These are phyloP conservation scores for Drosophila miranda DNA, from an alignment of 1,140 invertebrate species.

Conservation along the genomic window DNA sequence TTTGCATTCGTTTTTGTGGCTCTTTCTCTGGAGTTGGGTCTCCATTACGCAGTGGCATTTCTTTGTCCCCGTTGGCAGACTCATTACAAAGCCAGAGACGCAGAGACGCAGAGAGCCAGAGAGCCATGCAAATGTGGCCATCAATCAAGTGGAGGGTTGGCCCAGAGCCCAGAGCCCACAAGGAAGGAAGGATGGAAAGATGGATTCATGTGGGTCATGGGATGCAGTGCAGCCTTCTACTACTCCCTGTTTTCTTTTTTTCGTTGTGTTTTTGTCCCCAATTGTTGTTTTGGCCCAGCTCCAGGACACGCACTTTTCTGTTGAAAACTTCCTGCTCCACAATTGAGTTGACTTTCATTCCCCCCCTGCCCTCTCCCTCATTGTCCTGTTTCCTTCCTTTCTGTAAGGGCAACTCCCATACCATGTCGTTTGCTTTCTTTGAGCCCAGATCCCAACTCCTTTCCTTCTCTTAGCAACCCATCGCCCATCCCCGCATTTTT, in stretches of 20 bases:
- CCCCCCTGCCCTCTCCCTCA: too few relatives aligned
- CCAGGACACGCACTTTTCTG: slow-evolving; percentile 22
- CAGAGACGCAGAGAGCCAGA: background rate
- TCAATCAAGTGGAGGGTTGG: slow-evolving; percentile 55
- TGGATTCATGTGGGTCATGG: slow-evolving; percentile 36
- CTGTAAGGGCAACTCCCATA: background rate
- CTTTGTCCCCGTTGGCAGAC: slow-evolving; percentile 60
- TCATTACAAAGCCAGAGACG: slow-evolving; percentile 52
- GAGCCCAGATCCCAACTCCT: background rate
- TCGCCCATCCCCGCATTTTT: background rate
- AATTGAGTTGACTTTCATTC: slow-evolving; percentile 48
- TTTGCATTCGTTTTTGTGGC: slow-evolving; percentile 25
- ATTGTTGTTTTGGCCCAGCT: slow-evolving; percentile 27
- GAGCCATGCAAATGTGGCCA: slow-evolving; percentile 72
- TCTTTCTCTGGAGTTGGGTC: background rate
- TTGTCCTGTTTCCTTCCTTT: background rate
- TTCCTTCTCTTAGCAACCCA: too few relatives aligned
- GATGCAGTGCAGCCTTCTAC: slow-evolving; percentile 12
- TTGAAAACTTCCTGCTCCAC: slow-evolving; percentile 17
- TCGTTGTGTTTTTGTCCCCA: slow-evolving; percentile 11
- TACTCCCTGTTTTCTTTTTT: background rate
- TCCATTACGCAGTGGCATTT: slow-evolving; percentile 4
- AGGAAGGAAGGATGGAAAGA: background rate
- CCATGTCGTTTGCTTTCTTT: background rate
- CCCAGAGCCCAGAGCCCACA: background rate